Conservation (phyloP, 2,888 invertebrate species). For the Rosalia funebris region DNA sequence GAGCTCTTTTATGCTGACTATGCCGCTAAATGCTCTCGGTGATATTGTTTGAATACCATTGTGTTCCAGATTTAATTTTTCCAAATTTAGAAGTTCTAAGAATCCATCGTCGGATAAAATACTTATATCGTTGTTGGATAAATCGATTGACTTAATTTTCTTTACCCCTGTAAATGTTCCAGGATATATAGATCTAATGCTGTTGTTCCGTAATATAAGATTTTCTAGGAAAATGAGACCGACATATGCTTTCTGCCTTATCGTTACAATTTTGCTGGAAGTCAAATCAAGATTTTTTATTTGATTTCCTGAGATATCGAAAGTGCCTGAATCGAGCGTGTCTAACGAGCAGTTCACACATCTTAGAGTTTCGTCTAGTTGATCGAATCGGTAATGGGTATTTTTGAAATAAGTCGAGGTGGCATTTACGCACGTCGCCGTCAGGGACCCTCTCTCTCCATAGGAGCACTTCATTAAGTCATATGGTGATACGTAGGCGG, state of each 20-base stretch:
- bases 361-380: slow-evolving; percentile 59
- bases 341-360: slow-evolving; percentile 58
- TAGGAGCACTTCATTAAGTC: slow-evolving; percentile 58
- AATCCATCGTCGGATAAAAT: slow-evolving; percentile 56
- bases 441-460: slow-evolving; percentile 62
- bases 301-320: slow-evolving; percentile 61
- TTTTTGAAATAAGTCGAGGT: slow-evolving; percentile 55
- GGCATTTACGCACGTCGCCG: slow-evolving; percentile 61
- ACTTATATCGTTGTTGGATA: slow-evolving; percentile 56
- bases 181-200: slow-evolving; percentile 54
- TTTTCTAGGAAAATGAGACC: slow-evolving; percentile 59
- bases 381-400: slow-evolving; percentile 61
- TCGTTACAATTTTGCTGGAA: slow-evolving; percentile 50
- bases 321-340: slow-evolving; percentile 54
- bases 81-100: slow-evolving; percentile 54
- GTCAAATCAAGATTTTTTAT: slow-evolving; percentile 56
- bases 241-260: slow-evolving; percentile 57
- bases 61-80: slow-evolving; percentile 49
- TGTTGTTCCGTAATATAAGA: slow-evolving; percentile 54
- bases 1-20: slow-evolving; percentile 51
- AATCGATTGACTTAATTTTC: slow-evolving; percentile 55
- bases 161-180: slow-evolving; percentile 59
- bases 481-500: slow-evolving; percentile 18
- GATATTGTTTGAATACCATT: slow-evolving; percentile 55
- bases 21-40: slow-evolving; percentile 52